Percentiles rank a stretch among this genome's conserved stretches.
Conservation (phyloP, 2,113 vertebrate genomes). For the Strigops habroptila region DNA sequence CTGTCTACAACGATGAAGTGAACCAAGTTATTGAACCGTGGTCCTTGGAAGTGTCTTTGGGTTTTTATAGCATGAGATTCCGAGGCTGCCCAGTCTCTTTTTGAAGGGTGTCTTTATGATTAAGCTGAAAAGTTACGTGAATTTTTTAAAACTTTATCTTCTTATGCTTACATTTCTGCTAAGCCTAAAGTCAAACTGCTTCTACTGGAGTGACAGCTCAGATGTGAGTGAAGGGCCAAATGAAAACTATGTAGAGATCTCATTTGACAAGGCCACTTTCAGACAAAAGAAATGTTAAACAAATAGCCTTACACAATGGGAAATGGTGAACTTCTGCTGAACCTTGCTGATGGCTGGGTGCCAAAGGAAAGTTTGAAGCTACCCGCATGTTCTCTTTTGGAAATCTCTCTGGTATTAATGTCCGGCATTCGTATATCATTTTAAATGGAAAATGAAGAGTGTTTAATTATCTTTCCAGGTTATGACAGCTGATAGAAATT, state of each 20-base stretch:
- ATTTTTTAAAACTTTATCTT: background rate
- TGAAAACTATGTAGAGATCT: conserved; percentile 35
- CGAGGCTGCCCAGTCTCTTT: background rate
- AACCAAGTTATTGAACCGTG: background rate
- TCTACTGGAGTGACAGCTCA: background rate
- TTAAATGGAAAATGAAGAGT: conserved; percentile 19
- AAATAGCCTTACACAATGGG: conserved; percentile 63
- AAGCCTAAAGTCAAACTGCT: conserved; percentile 11
- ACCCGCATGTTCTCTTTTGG: conserved; percentile 5
- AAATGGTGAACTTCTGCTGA: conserved; percentile 65
- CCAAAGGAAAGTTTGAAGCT: conserved; percentile 65
- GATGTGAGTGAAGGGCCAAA: conserved; percentile 43
- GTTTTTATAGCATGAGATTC: background rate
- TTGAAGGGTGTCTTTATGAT: background rate
- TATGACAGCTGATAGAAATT: conserved; percentile 22
- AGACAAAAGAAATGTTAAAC: conserved; percentile 67
- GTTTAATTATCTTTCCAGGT: conserved; percentile 30
- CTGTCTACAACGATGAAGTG: background rate
- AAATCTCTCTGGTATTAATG: conserved; percentile 46
- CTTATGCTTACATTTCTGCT: background rate
- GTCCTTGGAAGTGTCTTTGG: background rate
- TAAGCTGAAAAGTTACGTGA: background rate
- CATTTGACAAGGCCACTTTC: conserved; percentile 51
- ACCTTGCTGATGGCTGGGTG: conserved; percentile 26
- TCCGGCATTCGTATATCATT: background rate